These are phyloP conservation scores for Xanthia togata DNA, from an alignment of 2,888 invertebrate species.

Conservation along the genomic window DNA sequence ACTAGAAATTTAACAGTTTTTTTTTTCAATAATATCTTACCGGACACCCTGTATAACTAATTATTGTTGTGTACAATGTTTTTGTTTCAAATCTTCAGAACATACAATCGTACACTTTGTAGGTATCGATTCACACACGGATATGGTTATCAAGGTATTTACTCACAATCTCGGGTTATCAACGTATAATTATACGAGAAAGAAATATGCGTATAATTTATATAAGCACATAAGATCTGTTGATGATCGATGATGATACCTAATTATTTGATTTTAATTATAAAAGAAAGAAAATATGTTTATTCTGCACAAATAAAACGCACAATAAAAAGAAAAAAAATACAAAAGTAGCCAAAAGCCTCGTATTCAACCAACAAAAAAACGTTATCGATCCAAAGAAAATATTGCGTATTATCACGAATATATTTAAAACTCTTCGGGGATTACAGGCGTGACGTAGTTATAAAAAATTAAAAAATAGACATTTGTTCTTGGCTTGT, in stretches of 20 bases:
- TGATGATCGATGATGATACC: constrained; percentile 10
- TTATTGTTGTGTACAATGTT: neutral
- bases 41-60: no score
- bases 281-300: no score
- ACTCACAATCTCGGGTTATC: constrained; percentile 32
- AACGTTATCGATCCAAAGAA: no score
- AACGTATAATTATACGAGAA: constrained; percentile 3
- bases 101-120: neutral
- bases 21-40: no score
- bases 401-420: no score
- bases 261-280: constrained; percentile 10
- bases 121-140: constrained; percentile 33
- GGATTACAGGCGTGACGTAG: neutral
- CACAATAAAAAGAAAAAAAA: no score
- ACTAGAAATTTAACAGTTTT: no score
- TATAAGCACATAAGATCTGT: constrained; percentile 21
- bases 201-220: constrained; percentile 6
- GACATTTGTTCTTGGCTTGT: neutral
- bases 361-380: no score
- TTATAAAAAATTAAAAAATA: neutral
- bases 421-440: neutral
- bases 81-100: neutral
- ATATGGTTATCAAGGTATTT: constrained; percentile 44
- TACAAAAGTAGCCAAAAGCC: no score
- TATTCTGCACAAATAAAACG: no score